These are phyloP conservation scores for Theretra japonica DNA, from an alignment of 2,888 invertebrate genomes.

Conservation along the genomic window DNA sequence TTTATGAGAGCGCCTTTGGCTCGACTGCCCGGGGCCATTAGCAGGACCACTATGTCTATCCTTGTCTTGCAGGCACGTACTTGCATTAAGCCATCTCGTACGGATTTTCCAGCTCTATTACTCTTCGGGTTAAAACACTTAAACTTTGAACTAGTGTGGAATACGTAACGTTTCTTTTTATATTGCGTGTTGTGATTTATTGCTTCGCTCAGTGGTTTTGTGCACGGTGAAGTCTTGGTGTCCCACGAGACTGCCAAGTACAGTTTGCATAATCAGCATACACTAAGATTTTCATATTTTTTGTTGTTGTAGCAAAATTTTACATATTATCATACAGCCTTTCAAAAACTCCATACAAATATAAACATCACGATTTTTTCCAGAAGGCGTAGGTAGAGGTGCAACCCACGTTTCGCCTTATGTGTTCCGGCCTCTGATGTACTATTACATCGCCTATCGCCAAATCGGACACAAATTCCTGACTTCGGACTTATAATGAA, in stretches of 20 bases:
- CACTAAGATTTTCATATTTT: no score
- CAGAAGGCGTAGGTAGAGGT: no score
- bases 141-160: constrained; percentile 59
- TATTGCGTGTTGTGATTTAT: constrained; percentile 38
- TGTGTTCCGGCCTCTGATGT: no score
- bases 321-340: no score
- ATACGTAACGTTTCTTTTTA: constrained; percentile 47
- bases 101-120: constrained; percentile 62
- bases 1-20: constrained; percentile 72
- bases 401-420: no score
- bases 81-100: constrained; percentile 61
- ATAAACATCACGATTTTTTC: no score
- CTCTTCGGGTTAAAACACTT: constrained; percentile 63
- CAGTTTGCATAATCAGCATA: neutral
- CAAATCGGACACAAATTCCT: no score
- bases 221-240: neutral
- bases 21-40: constrained; percentile 68
- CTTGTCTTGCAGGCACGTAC: constrained; percentile 50
- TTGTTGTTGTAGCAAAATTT: no score
- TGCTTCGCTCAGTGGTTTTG: constrained; percentile 28
- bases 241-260: neutral
- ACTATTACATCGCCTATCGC: no score
- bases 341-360: no score
- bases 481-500: no score
- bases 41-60: constrained; percentile 65